Evolutionary conservation across 2,888 invertebrate genomes (phyloP).

Genomic region (Ophion obscuratus): DNA sequence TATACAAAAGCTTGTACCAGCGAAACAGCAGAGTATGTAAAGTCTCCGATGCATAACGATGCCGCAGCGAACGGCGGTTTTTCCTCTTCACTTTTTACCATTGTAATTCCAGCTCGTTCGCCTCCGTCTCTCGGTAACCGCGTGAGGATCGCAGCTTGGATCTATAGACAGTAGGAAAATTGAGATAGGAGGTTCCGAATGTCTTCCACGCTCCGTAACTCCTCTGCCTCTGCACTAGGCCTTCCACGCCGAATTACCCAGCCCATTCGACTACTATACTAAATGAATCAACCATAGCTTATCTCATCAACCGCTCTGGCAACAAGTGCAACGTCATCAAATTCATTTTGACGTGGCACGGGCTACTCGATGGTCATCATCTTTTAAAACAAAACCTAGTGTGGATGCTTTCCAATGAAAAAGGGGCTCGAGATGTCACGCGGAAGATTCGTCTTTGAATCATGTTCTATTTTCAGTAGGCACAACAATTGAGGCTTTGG

Average conservation of each 20-base stretch:
- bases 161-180: conserved; percentile 45
- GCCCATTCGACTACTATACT: background rate
- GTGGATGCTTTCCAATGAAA: background rate
- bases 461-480: background rate
- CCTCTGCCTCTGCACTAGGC: conserved; percentile 5
- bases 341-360: background rate
- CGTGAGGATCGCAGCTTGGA: conserved; percentile 44
- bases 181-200: conserved; percentile 41
- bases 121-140: conserved; percentile 29
- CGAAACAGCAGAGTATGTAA: conserved; percentile 35
- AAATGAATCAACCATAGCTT: background rate
- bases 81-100: conserved; percentile 57
- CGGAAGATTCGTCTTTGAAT: background rate
- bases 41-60: conserved; percentile 55
- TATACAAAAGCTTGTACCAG: background rate
- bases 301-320: no score
- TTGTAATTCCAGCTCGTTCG: conserved; percentile 62
- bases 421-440: background rate
- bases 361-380: no score
- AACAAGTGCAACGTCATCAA: background rate
- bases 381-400: background rate
- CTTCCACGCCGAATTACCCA: background rate
- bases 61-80: conserved; percentile 41
- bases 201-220: conserved; percentile 33
- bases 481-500: background rate